These are phyloP conservation scores for Drosophila kuntzei DNA, from an alignment of 2,888 invertebrate genomes.

Conservation along the genomic window DNA sequence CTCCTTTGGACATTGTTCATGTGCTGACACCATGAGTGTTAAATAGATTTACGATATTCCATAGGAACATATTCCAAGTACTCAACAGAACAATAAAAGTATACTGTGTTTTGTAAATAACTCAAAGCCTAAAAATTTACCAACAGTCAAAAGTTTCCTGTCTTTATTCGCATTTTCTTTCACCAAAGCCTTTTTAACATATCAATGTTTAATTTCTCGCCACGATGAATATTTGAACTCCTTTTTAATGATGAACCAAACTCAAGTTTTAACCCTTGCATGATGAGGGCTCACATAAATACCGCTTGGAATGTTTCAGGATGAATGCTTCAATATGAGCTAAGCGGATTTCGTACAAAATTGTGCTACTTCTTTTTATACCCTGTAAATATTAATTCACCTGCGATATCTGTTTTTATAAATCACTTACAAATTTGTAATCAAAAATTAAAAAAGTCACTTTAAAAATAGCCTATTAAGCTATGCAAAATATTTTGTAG, in stretches of 20 bases:
- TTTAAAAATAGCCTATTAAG: neutral
- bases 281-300: constrained; percentile 18
- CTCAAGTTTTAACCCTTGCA: constrained; percentile 1
- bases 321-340: constrained; percentile 30
- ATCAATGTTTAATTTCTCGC: constrained; percentile 7
- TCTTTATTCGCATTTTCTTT: constrained; percentile 1
- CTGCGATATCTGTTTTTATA: neutral
- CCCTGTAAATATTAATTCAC: neutral
- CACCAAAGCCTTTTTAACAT: neutral
- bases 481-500: neutral
- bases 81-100: neutral
- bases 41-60: constrained; percentile 11
- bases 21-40: neutral
- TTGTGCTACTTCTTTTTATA: constrained; percentile 1
- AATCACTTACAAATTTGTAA: neutral
- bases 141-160: neutral
- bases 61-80: neutral
- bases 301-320: constrained; percentile 6
- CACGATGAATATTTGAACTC: constrained; percentile 5
- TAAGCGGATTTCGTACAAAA: constrained; percentile 45
- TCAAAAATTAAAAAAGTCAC: neutral
- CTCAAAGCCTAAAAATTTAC: neutral
- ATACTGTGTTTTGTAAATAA: too few relatives aligned
- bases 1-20: constrained; percentile 22
- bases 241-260: constrained; percentile 3